These are phyloP conservation scores for Zaprionus kolodkinae DNA, from an alignment of 1,140 invertebrate genomes.

Conservation along the genomic window DNA sequence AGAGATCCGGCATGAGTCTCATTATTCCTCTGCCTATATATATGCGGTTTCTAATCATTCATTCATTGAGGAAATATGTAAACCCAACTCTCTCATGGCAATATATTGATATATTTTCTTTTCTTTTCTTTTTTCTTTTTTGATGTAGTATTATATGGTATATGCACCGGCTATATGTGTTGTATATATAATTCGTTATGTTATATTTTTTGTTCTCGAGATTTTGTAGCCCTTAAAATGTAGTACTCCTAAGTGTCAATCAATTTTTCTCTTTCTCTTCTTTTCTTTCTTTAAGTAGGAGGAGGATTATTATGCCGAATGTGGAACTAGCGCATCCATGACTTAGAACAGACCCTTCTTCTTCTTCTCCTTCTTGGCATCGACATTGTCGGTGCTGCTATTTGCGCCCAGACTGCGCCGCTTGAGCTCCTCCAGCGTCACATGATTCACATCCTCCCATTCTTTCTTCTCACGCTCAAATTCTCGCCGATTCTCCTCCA, in stretches of 20 bases:
- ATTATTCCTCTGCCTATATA: background rate
- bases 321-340: constrained; percentile 26
- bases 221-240: constrained; percentile 65
- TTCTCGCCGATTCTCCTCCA: constrained; percentile 94
- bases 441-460: constrained; percentile 96
- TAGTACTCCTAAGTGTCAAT: constrained; percentile 11
- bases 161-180: constrained; percentile 52
- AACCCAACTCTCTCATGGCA: background rate
- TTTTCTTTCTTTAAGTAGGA: constrained; percentile 21
- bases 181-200: constrained; percentile 61
- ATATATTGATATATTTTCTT: constrained; percentile 36
- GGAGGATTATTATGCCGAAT: constrained; percentile 29
- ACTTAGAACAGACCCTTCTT: constrained; percentile 84
- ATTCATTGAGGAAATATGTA: background rate
- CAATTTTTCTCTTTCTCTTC: constrained; percentile 14
- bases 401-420: constrained; percentile 93
- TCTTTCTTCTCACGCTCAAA: constrained; percentile 94
- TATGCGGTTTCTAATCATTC: background rate
- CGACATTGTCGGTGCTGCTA: constrained; percentile 86
- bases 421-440: constrained; percentile 93
- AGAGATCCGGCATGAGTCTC: background rate
- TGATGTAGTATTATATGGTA: constrained; percentile 42
- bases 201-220: constrained; percentile 72
- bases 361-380: constrained; percentile 82
- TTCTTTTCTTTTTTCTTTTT: constrained; percentile 1